These are phyloP conservation scores for Macquaria australasica DNA, from an alignment of 2,113 vertebrate genomes.

Conservation along the genomic window DNA sequence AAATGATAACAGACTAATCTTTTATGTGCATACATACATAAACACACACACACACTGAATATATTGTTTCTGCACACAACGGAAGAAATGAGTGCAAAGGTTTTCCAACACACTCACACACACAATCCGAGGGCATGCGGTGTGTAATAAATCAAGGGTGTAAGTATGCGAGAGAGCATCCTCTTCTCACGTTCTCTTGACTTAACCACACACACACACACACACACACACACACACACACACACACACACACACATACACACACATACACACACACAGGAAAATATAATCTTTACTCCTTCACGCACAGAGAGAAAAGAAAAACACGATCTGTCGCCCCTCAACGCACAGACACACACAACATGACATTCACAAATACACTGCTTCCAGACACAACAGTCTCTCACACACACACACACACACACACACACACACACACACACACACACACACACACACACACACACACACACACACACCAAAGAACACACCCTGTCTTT, in stretches of 20 bases:
- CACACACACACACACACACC: slow-evolving; percentile 28
- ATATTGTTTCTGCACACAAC: slow-evolving; percentile 18
- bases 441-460: slow-evolving; percentile 20
- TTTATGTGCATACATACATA: slow-evolving; percentile 5
- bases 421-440: slow-evolving; percentile 18
- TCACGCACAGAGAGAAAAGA: slow-evolving; percentile 46
- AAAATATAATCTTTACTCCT: slow-evolving; percentile 40
- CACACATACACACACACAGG: slow-evolving; percentile 40
- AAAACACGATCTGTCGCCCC: slow-evolving; percentile 35
- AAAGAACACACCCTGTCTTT: slow-evolving; percentile 29
- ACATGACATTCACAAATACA: slow-evolving; percentile 10
- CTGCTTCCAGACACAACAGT: slow-evolving; percentile 1
- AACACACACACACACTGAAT: slow-evolving; percentile 21
- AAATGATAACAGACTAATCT: slow-evolving; percentile 10
- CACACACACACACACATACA: too few relatives aligned
- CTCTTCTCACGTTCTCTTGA: slow-evolving; percentile 71
- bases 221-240: background rate
- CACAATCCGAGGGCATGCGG: slow-evolving; percentile 45
- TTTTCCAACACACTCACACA: slow-evolving; percentile 34
- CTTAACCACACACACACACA: slow-evolving; percentile 52
- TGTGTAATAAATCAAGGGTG: slow-evolving; percentile 68
- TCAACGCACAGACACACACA: slow-evolving; percentile 34
- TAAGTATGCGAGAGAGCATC: slow-evolving; percentile 65
- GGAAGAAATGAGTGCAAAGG: slow-evolving; percentile 32
- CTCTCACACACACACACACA: slow-evolving; percentile 10